Conservation (phyloP, 2,888 invertebrate genomes). For the Agrotis segetum region DNA sequence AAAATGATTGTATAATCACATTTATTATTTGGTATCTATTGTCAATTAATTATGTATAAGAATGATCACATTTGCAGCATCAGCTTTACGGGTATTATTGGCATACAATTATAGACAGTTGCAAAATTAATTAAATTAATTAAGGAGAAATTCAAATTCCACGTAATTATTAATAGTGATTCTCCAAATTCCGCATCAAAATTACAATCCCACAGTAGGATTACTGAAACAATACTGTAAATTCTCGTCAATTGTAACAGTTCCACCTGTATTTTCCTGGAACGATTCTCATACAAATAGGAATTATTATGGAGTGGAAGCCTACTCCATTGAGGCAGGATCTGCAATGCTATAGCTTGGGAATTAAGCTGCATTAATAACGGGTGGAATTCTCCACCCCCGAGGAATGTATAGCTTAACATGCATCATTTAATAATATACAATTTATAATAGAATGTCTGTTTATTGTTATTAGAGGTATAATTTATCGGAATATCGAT, state of each 20-base stretch:
- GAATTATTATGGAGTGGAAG: background rate
- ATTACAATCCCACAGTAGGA: constrained; percentile 12
- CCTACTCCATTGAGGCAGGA: constrained; percentile 13
- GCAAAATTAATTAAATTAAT: constrained; percentile 2
- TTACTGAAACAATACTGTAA: constrained; percentile 10
- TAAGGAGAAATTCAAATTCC: background rate
- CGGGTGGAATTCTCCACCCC: constrained; percentile 13
- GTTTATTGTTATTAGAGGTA: background rate
- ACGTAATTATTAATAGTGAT: constrained; percentile 2
- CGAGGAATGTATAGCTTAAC: constrained; percentile 5
- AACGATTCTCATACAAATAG: background rate
- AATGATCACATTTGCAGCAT: constrained; percentile 2
- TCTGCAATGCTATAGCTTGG: constrained; percentile 14
- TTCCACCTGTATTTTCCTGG: background rate
- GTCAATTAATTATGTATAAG: background rate
- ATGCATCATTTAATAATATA: constrained; percentile 1
- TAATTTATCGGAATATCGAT: background rate
- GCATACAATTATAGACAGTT: constrained; percentile 7
- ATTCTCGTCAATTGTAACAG: background rate
- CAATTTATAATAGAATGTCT: constrained; percentile 10
- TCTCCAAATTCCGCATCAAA: constrained; percentile 3
- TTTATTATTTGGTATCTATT: constrained; percentile 9
- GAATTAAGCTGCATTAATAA: constrained; percentile 39
- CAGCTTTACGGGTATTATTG: background rate
- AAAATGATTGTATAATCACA: too few relatives aligned